A percentile compares a stretch with the other conserved stretches of the same genome.
These are phyloP conservation scores for Ptilonorhynchus violaceus DNA, from an alignment of 2,113 vertebrate species.

Conservation along the genomic window DNA sequence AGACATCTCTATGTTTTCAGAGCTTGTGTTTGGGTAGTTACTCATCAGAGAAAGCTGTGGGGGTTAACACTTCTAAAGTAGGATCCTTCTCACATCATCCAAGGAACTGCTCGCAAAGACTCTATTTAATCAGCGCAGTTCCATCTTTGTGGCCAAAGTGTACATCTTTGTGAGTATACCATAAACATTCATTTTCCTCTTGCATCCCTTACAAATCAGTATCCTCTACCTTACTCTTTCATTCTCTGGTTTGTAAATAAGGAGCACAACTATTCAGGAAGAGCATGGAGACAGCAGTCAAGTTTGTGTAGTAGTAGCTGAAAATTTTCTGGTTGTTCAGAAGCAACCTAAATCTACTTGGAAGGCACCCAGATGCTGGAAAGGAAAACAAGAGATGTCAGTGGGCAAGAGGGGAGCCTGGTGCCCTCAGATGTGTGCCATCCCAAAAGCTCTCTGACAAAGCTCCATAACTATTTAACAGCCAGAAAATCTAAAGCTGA, in stretches of 20 bases:
- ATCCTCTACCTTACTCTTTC: not conserved
- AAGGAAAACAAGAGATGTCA: not conserved
- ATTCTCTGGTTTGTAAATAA: not conserved
- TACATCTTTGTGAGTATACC: not conserved
- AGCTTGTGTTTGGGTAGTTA: not conserved
- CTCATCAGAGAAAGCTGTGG: not conserved
- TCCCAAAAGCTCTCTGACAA: not conserved
- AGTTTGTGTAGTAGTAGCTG: not conserved
- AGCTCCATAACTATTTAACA: not conserved
- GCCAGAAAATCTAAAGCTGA: not conserved
- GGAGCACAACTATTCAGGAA: not conserved
- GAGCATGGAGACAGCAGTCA: not conserved
- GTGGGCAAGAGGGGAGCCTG: not conserved
- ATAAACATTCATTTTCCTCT: not conserved
- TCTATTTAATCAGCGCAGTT: too few relatives aligned
- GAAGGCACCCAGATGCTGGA: not conserved
- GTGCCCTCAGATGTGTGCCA: not conserved
- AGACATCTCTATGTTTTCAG: not conserved
- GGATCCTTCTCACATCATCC: too few relatives aligned
- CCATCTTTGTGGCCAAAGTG: too few relatives aligned
- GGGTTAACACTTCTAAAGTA: not conserved
- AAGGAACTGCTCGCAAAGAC: too few relatives aligned
- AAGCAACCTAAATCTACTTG: not conserved
- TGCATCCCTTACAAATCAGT: not conserved
- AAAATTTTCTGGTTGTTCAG: not conserved